Percentiles rank a stretch among this genome's conserved stretches.
phyloP scores from a whole-genome alignment of 2,113 vertebrate species.

The Pedionomus torquatus region DNA sequence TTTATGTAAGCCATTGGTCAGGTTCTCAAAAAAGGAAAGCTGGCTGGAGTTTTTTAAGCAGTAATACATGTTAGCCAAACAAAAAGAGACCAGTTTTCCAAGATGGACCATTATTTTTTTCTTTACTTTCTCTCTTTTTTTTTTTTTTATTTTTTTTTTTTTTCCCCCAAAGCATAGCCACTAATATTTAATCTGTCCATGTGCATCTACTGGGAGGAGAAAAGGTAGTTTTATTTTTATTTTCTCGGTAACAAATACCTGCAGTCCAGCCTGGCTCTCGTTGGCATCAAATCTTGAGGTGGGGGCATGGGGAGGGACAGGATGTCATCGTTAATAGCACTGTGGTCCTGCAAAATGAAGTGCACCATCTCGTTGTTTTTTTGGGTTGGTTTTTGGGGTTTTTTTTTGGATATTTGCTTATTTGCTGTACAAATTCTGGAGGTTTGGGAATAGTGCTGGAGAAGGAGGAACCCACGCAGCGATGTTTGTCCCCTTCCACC shows the following conservation, averaged over 20 bases:
- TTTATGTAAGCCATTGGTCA: not conserved
- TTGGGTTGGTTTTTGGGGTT: not conserved
- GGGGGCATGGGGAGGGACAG: not conserved
- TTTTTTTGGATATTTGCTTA: not conserved
- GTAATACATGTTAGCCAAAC: not conserved
- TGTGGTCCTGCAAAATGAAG: not conserved
- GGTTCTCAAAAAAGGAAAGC: not conserved
- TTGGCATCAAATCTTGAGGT: not conserved
- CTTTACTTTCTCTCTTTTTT: not conserved
- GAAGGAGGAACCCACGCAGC: not conserved
- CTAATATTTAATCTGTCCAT: constrained; percentile 32
- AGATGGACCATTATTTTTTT: not conserved
- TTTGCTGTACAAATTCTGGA: not conserved
- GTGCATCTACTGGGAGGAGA: constrained; percentile 36
- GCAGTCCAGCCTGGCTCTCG: not conserved
- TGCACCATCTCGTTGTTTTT: not conserved
- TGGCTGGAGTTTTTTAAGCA: not conserved
- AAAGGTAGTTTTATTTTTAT: not conserved
- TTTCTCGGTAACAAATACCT: not conserved
- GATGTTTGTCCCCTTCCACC: not conserved
- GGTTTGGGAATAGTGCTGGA: not conserved
- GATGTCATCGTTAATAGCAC: not conserved
- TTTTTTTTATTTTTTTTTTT: no score
- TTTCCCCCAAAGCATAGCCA: not conserved
- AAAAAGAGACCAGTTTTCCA: not conserved